phyloP scores from a whole-genome alignment of 2,888 invertebrate genomes.

The Drosophila nigricruria region DNA sequence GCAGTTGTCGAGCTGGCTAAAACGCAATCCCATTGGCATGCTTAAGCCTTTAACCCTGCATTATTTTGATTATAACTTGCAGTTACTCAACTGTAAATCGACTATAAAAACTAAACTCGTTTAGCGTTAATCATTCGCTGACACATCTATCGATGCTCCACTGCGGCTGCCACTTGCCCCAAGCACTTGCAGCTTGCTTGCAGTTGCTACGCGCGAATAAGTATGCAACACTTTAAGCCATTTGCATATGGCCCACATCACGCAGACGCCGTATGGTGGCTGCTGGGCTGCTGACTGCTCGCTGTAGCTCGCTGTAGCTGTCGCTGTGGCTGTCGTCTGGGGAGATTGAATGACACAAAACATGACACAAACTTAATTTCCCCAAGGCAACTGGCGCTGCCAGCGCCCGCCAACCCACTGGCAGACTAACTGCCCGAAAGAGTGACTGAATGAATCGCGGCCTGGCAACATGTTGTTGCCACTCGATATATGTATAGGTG shows the following conservation, averaged over 20 bases:
- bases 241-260: slow-evolving; percentile 66
- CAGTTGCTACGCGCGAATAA: slow-evolving; percentile 16
- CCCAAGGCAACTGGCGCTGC: slow-evolving; percentile 67
- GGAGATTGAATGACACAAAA: slow-evolving; percentile 67
- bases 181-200: slow-evolving; percentile 1
- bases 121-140: slow-evolving; percentile 1
- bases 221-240: slow-evolving; percentile 47
- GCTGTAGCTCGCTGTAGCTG: too few species aligned
- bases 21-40: neutral
- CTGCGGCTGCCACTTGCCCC: neutral
- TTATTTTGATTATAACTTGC: neutral
- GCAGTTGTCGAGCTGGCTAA: neutral
- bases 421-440: slow-evolving; percentile 7
- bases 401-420: slow-evolving; percentile 2
- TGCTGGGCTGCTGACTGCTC: slow-evolving; percentile 6
- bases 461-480: slow-evolving; percentile 21
- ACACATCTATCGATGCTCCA: neutral
- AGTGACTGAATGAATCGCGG: slow-evolving; percentile 41
- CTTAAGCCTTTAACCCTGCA: neutral
- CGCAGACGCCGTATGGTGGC: slow-evolving; percentile 63
- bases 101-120: neutral
- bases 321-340: slow-evolving; percentile 19
- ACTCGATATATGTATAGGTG: slow-evolving; percentile 36
- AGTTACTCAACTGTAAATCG: neutral
- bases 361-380: slow-evolving; percentile 81